phyloP scores from a whole-genome alignment of 2,797 vertebrate genomes.

The Brachyalestes nurse region DNA sequence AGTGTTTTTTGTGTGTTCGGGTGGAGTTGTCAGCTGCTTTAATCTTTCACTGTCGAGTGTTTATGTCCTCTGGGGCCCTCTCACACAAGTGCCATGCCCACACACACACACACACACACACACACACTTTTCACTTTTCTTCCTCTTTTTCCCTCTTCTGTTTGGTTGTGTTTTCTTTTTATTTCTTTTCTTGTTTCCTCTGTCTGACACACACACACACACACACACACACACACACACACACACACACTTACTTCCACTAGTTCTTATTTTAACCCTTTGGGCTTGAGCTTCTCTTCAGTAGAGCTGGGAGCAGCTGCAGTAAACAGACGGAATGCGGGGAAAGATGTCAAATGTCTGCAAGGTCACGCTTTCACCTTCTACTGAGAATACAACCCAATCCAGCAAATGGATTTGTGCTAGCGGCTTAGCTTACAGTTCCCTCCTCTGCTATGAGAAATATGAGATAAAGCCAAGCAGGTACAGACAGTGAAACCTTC shows the following conservation, averaged over 20 bases:
- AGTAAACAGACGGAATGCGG: neutral
- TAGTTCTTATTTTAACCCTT: conserved; percentile 8
- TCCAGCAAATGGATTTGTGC: conserved; percentile 16
- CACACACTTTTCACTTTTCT: neutral
- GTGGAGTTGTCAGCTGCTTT: conserved; percentile 29
- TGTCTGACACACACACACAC: neutral
- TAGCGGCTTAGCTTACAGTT: neutral
- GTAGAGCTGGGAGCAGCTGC: neutral
- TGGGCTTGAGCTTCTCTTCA: neutral
- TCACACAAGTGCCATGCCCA: neutral
- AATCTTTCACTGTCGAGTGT: conserved; percentile 35
- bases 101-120: conserved; percentile 3
- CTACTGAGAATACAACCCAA: neutral
- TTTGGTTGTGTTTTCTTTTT: neutral
- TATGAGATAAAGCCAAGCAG: neutral
- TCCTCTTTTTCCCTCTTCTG: neutral
- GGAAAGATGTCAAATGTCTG: neutral
- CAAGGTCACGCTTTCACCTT: neutral
- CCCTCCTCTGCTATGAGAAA: neutral
- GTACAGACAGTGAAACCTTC: neutral
- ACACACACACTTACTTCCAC: neutral
- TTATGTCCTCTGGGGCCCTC: conserved; percentile 29
- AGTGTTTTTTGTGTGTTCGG: neutral
- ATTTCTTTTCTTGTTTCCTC: too few relatives aligned
- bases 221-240: conserved; percentile 20